These are phyloP conservation scores for Erythrocercus mccallii DNA, from an alignment of 2,113 vertebrate genomes.

Conservation along the genomic window DNA sequence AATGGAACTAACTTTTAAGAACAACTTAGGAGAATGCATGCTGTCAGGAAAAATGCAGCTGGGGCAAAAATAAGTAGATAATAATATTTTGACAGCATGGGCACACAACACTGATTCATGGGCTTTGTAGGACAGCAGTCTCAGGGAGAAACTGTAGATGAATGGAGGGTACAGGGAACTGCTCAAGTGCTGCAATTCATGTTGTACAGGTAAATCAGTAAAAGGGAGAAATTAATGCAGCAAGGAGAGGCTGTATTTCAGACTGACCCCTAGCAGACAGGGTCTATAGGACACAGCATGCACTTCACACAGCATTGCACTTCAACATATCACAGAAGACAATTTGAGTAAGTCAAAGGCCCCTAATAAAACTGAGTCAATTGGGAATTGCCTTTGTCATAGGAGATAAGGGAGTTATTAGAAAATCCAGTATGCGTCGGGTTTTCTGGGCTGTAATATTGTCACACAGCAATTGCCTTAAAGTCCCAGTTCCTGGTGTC, in stretches of 20 bases:
- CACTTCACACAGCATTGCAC: background rate
- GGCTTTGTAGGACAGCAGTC: background rate
- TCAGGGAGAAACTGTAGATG: background rate
- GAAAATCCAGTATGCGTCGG: background rate
- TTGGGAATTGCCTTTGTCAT: background rate
- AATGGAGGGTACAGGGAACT: background rate
- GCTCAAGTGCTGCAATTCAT: background rate
- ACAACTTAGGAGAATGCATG: accelerated
- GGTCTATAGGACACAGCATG: background rate
- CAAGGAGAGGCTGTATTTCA: background rate
- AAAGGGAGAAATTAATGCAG: background rate
- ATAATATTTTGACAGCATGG: background rate
- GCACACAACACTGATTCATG: background rate
- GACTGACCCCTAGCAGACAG: background rate
- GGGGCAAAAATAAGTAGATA: background rate
- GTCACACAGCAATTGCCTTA: background rate
- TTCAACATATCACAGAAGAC: background rate
- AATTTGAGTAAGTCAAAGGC: background rate
- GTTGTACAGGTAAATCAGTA: background rate
- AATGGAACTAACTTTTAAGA: background rate
- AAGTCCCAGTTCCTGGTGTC: background rate
- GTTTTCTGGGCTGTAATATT: background rate
- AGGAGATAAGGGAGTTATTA: background rate
- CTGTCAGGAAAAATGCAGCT: background rate
- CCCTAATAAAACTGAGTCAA: background rate